Percentiles rank a stretch among this genome's conserved stretches.
Conservation (phyloP, 64 coral and sea anemone species). For the Hydrozoanthus tunicans region DNA sequence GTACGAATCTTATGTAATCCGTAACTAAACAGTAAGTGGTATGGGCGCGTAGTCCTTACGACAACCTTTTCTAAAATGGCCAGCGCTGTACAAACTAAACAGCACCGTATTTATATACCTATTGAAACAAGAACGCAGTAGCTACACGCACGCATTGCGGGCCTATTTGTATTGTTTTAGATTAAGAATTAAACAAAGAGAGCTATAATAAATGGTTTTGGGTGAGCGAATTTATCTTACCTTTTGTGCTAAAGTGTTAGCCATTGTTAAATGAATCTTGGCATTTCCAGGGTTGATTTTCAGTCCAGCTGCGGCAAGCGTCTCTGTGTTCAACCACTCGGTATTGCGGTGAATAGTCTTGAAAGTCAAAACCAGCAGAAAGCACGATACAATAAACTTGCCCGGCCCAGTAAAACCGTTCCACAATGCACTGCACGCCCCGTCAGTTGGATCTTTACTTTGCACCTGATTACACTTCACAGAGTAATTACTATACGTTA, state of each 20-base stretch:
- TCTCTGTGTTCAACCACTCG: conserved; percentile 64
- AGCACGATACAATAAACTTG: conserved; percentile 12
- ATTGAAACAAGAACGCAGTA: too few species aligned
- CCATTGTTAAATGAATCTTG: conserved; percentile 86
- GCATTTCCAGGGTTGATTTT: conserved; percentile 80
- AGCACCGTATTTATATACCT: too few species aligned
- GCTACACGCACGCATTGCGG: too few species aligned
- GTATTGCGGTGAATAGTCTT: conserved; percentile 76
- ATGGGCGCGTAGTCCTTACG: too few species aligned
- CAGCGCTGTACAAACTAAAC: too few species aligned
- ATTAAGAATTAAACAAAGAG: too few species aligned
- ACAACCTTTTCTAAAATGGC: too few species aligned
- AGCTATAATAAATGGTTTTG: too few species aligned
- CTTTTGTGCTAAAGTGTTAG: conserved; percentile 74
- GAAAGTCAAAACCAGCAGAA: conserved; percentile 44
- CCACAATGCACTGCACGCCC: neutral
- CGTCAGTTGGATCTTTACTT: neutral
- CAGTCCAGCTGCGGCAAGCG: conserved; percentile 71
- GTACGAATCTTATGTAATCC: too few species aligned
- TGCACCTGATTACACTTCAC: neutral
- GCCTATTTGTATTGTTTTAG: too few species aligned
- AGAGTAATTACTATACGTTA: too few species aligned
- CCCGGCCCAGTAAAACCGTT: neutral
- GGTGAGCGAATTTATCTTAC: neutral
- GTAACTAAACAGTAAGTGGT: too few species aligned